Evolutionary conservation across 2,113 vertebrate genomes (phyloP).

Genomic region (Corydoras maculifer): DNA sequence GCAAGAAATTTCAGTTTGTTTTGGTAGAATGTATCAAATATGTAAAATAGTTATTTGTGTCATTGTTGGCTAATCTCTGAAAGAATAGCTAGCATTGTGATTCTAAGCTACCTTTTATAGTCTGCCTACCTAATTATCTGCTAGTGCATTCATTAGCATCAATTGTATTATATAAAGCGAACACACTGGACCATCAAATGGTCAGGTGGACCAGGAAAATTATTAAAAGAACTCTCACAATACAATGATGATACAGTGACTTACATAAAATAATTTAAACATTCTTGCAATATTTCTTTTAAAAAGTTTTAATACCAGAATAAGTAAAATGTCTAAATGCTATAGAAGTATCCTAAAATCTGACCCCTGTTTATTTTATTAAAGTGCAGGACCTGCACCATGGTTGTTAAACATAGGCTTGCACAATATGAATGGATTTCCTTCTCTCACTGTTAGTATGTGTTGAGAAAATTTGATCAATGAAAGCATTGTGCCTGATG

Average conservation of each 20-base stretch:
- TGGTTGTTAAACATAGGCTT: constrained; percentile 51
- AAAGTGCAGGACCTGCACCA: constrained; percentile 45
- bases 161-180: no score
- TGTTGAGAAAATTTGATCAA: constrained; percentile 60
- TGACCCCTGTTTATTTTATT: constrained; percentile 59
- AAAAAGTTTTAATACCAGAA: background rate
- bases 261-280: no score
- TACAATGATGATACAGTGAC: no score
- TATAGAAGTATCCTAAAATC: constrained; percentile 47
- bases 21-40: constrained; percentile 55
- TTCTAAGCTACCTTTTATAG: constrained; percentile 51
- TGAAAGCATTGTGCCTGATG: constrained; percentile 60
- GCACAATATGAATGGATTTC: constrained; percentile 47
- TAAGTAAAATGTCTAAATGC: constrained; percentile 8
- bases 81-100: constrained; percentile 59
- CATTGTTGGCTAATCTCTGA: constrained; percentile 51
- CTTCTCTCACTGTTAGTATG: constrained; percentile 52
- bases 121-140: constrained; percentile 59
- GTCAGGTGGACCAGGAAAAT: no score
- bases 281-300: background rate
- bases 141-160: constrained; percentile 44
- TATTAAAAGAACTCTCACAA: no score
- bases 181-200: no score
- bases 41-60: constrained; percentile 53
- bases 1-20: constrained; percentile 52